These are phyloP conservation scores for Antitype chi DNA, from an alignment of 2,888 invertebrate species.

Conservation along the genomic window DNA sequence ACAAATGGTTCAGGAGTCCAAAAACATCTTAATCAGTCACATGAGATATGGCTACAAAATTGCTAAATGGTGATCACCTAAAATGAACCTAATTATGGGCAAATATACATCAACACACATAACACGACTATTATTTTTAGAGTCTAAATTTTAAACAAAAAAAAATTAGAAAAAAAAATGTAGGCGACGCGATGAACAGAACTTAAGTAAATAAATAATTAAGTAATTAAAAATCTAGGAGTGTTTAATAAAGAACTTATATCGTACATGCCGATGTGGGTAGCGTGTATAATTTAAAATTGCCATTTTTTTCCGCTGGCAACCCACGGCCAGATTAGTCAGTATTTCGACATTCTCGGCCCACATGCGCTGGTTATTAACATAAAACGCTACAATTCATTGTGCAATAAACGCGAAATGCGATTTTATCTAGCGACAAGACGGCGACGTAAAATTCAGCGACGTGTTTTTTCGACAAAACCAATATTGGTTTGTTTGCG, in stretches of 20 bases:
- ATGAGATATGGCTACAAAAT: conserved; percentile 76
- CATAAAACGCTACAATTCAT: conserved; percentile 89
- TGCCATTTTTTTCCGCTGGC: conserved; percentile 88
- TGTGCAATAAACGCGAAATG: conserved; percentile 88
- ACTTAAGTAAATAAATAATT: conserved; percentile 80
- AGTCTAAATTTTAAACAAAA: conserved; percentile 36
- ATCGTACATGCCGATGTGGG: conserved; percentile 80
- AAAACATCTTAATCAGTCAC: conserved; percentile 72
- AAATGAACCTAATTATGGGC: conserved; percentile 64
- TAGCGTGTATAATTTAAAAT: conserved; percentile 89
- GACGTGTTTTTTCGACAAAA: conserved; percentile 72
- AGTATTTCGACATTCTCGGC: conserved; percentile 89
- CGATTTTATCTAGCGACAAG: conserved; percentile 88
- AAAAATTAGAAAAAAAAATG: conserved; percentile 65
- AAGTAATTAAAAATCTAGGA: conserved; percentile 87
- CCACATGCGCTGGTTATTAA: conserved; percentile 86
- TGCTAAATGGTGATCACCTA: conserved; percentile 74
- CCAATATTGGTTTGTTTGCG: conserved; percentile 66
- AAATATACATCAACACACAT: conserved; percentile 56
- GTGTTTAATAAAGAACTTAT: conserved; percentile 84
- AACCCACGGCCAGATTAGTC: conserved; percentile 89
- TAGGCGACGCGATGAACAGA: conserved; percentile 79
- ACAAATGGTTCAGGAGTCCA: conserved; percentile 76
- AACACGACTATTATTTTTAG: conserved; percentile 42
- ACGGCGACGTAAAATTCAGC: conserved; percentile 76